These are phyloP conservation scores for Erebia aethiops DNA, from an alignment of 2,888 invertebrate species.

Conservation along the genomic window DNA sequence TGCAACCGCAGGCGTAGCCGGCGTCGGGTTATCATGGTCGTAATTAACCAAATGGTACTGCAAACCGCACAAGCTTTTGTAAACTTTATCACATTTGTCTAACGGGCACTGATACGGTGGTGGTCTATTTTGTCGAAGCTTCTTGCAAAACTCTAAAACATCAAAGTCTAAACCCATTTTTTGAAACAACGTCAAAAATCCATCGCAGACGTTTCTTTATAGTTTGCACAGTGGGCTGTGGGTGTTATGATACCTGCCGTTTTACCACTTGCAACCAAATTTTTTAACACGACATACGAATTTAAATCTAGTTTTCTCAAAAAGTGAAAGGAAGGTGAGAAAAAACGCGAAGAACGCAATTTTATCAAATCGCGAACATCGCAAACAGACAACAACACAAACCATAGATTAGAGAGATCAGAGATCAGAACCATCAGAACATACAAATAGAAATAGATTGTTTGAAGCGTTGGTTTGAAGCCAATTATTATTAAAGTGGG, in stretches of 20 bases:
- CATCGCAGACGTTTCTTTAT: slow-evolving; percentile 23
- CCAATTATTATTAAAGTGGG: no score
- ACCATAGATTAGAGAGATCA: no score
- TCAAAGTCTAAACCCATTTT: slow-evolving; percentile 93
- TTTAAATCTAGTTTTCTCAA: slow-evolving; percentile 35
- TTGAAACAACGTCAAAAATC: slow-evolving; percentile 27
- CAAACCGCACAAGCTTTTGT: slow-evolving; percentile 93
- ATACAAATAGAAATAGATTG: no score
- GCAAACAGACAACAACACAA: no score
- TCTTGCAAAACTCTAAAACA: slow-evolving; percentile 92
- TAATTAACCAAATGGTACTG: slow-evolving; percentile 93
- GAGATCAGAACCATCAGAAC: no score
- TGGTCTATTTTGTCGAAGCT: slow-evolving; percentile 89
- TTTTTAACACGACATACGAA: slow-evolving; percentile 3
- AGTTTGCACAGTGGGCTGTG: neutral
- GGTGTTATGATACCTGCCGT: neutral
- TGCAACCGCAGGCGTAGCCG: slow-evolving; percentile 84
- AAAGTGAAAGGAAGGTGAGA: slow-evolving; percentile 45
- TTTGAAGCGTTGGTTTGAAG: no score
- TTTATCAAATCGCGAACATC: no score
- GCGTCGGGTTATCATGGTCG: slow-evolving; percentile 91
- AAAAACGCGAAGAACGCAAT: slow-evolving; percentile 22
- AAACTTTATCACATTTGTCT: slow-evolving; percentile 91
- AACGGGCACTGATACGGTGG: slow-evolving; percentile 95
- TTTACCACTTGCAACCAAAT: slow-evolving; percentile 2